Base-by-base conservation (phyloP, 2,113 vertebrate genomes). In the Chloebia gouldiae region DNA sequence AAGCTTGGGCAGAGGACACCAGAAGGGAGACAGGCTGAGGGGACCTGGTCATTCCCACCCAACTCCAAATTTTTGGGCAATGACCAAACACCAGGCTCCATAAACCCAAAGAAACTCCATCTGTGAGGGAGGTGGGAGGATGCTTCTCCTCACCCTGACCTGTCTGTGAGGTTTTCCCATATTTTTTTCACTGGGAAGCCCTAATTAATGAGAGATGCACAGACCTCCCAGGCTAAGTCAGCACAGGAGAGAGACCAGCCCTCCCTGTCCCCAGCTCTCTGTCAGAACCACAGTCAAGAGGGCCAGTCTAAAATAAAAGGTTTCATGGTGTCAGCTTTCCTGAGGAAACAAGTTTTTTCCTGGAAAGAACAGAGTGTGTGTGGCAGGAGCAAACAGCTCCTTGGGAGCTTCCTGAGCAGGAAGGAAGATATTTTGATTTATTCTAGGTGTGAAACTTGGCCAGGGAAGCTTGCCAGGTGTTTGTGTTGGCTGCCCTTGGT, bases 401-500 rank as follows among this genome's bases (percentile, higher is more conserved):
- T 60, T 44, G 20, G 51, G 56, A 92, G 85, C 90, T 90, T 81
- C 92, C 76, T 45, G 56, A 59, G 90, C 79, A 96, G 94, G 96
- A 96, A 97, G 96, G 92, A 95, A 93, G 95, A 90, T 60, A 66
- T 51, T 96, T 82, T 45, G 79, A 90, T 92, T 95, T 86, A 81
- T 92, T 93, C 81, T 94, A 94, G 95, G 95, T 97, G 93, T 94
- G 90, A 94, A 93, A 86, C 33, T 90, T 77, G 85, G 90, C 93
- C 92, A 86, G 85, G 75, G 79, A 90, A 80, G 5, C 17, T 73
- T 94, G 87, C 90, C 95, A 90, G 90, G 79, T 93, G 87, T 94
- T 95, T 88, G 17, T 83, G 22, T 66, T 92, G 92, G 93, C 90
- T 95, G 33, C 33, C 23, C n/a, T 77, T 54, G 10, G 0, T 69